These are phyloP conservation scores for Equus quagga DNA, from an alignment of 2,113 vertebrate genomes.

Conservation along the genomic window DNA sequence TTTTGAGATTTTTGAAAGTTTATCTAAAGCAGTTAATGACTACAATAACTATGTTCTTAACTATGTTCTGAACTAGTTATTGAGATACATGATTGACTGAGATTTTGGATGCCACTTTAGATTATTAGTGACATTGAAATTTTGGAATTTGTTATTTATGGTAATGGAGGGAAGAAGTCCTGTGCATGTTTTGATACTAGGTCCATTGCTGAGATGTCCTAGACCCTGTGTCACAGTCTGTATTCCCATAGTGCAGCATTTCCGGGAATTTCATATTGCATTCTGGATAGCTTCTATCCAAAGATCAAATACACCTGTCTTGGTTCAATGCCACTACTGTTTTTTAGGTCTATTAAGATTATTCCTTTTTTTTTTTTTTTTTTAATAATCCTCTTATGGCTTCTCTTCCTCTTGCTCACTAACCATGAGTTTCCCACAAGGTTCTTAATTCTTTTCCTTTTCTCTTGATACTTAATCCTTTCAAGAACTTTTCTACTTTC, in stretches of 20 bases:
- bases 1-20: slow-evolving; percentile 42
- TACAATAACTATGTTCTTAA: not conserved
- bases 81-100: not conserved
- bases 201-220: not conserved
- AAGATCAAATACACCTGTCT: not conserved
- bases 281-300: not conserved
- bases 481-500: slow-evolving; percentile 38
- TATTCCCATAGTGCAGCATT: not conserved
- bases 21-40: not conserved
- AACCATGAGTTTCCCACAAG: not conserved
- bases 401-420: not conserved
- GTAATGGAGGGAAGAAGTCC: not conserved
- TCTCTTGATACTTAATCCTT: not conserved
- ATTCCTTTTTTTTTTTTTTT: not conserved
- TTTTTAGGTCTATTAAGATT: slow-evolving; percentile 45
- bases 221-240: not conserved
- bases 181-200: not conserved
- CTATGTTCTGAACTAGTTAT: not conserved
- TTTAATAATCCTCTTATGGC: not conserved
- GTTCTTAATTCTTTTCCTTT: slow-evolving; percentile 43
- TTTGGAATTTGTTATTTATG: not conserved
- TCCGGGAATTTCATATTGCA: not conserved
- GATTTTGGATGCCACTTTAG: not conserved
- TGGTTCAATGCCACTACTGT: not conserved
- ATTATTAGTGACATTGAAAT: slow-evolving; percentile 19